These are phyloP conservation scores for Onychomys torridus DNA, from an alignment of 2,797 vertebrate genomes.

Conservation along the genomic window DNA sequence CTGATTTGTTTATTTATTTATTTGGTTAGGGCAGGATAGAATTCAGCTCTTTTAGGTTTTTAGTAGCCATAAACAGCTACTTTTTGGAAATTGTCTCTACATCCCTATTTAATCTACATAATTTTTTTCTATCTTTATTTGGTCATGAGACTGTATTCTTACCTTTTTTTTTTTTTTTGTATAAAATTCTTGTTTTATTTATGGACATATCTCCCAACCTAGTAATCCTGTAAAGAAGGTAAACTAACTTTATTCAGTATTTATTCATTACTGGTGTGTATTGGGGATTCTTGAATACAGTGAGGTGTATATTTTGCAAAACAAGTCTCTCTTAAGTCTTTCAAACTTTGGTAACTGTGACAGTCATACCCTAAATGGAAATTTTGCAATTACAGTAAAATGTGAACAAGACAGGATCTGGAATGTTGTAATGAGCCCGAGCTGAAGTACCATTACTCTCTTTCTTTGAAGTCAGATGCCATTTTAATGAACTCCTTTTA, in stretches of 20 bases:
- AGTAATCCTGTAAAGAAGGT: constrained; percentile 35
- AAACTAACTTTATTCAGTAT: constrained; percentile 3
- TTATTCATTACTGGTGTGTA: constrained; percentile 5
- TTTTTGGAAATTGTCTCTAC: background rate
- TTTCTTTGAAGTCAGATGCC: background rate
- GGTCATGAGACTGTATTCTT: background rate
- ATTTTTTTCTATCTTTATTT: background rate
- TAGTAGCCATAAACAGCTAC: constrained; percentile 19
- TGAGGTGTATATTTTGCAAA: background rate
- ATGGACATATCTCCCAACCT: background rate
- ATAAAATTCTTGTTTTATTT: background rate
- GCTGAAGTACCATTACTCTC: background rate
- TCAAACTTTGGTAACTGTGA: background rate
- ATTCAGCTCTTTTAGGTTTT: background rate
- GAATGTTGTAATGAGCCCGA: background rate
- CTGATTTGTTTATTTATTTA: too few species aligned
- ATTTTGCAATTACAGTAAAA: background rate
- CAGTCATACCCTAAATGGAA: background rate
- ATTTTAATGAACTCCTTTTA: background rate
- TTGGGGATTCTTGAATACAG: background rate
- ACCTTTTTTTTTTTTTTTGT: background rate
- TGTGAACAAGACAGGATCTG: background rate
- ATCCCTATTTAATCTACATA: background rate
- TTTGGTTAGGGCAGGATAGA: background rate
- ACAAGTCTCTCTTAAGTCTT: background rate